phyloP scores from a whole-genome alignment of 2,797 vertebrate species.

The Danio tinwini region DNA sequence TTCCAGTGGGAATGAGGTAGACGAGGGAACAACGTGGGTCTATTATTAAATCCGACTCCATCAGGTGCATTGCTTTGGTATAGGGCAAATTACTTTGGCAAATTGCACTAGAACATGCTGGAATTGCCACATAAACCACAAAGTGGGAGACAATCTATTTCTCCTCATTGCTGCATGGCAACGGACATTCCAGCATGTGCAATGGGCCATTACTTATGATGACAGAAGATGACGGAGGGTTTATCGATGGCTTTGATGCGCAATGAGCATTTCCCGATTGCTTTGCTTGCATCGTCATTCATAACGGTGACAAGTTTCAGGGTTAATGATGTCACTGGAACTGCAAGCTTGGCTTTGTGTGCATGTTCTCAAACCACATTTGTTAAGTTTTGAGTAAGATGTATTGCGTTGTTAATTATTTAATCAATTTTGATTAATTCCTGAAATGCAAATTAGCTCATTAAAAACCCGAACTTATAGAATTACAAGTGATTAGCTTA shows the following conservation, averaged over 20 bases:
- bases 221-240: conserved; percentile 30
- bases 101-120: not conserved
- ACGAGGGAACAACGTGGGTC: conserved; percentile 5
- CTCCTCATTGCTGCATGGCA: conserved; percentile 12
- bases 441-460: conserved; percentile 81
- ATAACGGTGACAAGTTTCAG: conserved; percentile 62
- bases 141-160: not conserved
- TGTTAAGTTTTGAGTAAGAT: conserved; percentile 69
- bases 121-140: not conserved
- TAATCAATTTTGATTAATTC: conserved; percentile 82
- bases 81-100: conserved; percentile 1
- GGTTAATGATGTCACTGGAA: conserved; percentile 62
- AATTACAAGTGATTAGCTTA: conserved; percentile 81
- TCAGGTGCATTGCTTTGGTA: not conserved
- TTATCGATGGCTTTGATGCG: conserved; percentile 57
- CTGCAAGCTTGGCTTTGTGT: conserved; percentile 48
- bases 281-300: conserved; percentile 66
- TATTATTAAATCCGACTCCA: conserved; percentile 6
- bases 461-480: conserved; percentile 81
- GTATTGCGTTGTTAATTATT: conserved; percentile 77
- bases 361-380: conserved; percentile 39
- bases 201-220: conserved; percentile 51
- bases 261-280: conserved; percentile 60
- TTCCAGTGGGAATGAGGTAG: conserved; percentile 9
- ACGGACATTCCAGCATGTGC: conserved; percentile 34